Base-by-base conservation (phyloP, 2,113 vertebrate species). In the Oenanthe oenanthe region DNA sequence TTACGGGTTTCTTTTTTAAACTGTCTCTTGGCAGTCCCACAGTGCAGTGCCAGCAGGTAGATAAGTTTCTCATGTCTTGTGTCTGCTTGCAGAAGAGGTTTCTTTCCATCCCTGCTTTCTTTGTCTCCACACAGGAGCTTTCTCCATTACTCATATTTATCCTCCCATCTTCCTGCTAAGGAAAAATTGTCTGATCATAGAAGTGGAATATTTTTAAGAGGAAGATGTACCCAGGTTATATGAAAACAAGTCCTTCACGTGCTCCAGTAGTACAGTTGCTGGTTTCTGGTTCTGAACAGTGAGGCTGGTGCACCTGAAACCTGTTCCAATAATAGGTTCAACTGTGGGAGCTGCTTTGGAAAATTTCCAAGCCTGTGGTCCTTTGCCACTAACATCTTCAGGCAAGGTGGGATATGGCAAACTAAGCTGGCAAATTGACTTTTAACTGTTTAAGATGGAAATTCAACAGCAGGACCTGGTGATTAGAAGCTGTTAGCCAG, bases 401-500 rank as follows among this genome's bases (percentile, higher is more conserved):
- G 63, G 75, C 78, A 66, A 88, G 32, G 62, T 88, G 72, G 38
- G 31, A 85, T 5, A 4, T 83, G 58, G 56, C 63, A 85, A 93
- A 79, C 42, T 42, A 54, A 88, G 75, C 67, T 62, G 63, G 71
- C 34, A 92, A 79, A 88, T 66, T 85, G 34, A 50, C 75, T 90
- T 90, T 62, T 32, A 88, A 65, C 68, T 79, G 45, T 45, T 89
- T 70, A 91, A 87, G 65, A 71, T 71, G 56, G 43, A 77, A 94
- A 89, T 92, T 92, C 89, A 71, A 12, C 93, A 92, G 51, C 73
- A 89, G 68, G 80, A 48, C 42, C 21, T 77, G 60, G 34, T 80
- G 65, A 61, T 95, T 87, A 89, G 56, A 67, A 89, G 47, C 80
- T 94, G 48, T 82, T 80, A 92, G 32, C 25, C 32, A 40, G 42